Base-by-base conservation (phyloP, 2,113 vertebrate genomes). In the Rhineura floridana region DNA sequence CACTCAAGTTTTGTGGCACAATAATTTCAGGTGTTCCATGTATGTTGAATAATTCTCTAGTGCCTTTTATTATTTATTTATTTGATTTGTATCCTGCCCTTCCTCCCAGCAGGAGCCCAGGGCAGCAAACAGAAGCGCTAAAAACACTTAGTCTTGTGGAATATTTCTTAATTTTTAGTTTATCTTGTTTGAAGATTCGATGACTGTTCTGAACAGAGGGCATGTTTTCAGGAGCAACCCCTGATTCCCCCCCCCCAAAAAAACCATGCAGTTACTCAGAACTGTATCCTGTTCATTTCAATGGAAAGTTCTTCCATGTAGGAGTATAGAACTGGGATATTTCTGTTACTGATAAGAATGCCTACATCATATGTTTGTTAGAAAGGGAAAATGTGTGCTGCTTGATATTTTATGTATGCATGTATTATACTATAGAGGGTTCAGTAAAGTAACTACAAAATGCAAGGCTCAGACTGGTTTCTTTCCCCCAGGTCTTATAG, bases 401-500 rank as follows among this genome's bases (percentile, higher is more conserved):
- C 73, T 3, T 9, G 12, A 69, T 1, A 0, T 59, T 72, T 0
- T 0, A 83, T 6, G 33, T 4, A 69, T 72, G 3, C 3, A 0
- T 36, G 44, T 21, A 46, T 67, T 23, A 82, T 3, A 69, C 48
- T 5, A 1, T 50, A 62, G 73, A 44, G 33, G 30, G 1, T 42
- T 59, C 73, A 25, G 44, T 33, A 0, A 36, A 0, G 3, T 39
- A 42, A 48, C 10, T 69, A 63, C 73, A 72, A 62, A 78, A 84
- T 73, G 30, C 42, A 79, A 87, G 50, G 84, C 76, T 76, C 87
- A 69, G 92, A 33, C 42, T 87, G 10, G n/a, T 90, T 80, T 92
- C 86, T 91, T 88, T 88, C 46, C 84, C 88, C 80, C 90, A 99
- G 98, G 97, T 97, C 95, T 97, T 97, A 97, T 98, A 97, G 95